Evolutionary conservation across 2,797 vertebrate genomes (phyloP).

Genomic region (Pipistrellus kuhlii): DNA sequence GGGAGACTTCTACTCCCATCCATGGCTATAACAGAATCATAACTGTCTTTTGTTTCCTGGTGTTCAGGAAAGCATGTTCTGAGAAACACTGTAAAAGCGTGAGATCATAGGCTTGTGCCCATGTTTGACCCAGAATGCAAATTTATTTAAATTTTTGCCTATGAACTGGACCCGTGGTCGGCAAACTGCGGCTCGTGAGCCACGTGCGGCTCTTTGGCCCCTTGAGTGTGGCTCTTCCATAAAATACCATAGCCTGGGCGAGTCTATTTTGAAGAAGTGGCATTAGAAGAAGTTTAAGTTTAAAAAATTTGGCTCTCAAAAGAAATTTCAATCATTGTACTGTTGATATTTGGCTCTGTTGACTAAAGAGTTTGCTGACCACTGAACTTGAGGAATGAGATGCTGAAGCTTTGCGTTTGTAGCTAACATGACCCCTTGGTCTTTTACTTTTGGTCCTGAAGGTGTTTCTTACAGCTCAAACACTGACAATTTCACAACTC

Average conservation of each 20-base stretch:
- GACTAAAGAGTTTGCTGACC: no score
- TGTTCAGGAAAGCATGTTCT: not conserved
- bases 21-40: not conserved
- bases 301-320: no score
- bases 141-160: constrained; percentile 37
- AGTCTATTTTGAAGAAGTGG: no score
- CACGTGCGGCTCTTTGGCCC: no score
- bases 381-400: not conserved
- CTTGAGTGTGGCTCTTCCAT: no score
- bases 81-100: not conserved
- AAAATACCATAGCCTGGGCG: no score
- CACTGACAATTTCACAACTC: not conserved
- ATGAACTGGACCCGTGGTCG: not conserved
- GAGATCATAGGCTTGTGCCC: not conserved
- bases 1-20: not conserved
- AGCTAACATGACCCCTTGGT: not conserved
- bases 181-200: no score
- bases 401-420: not conserved
- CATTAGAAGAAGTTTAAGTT: no score
- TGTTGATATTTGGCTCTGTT: no score
- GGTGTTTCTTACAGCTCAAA: constrained; percentile 33
- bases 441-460: not conserved
- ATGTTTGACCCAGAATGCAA: not conserved
- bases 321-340: no score
- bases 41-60: constrained; percentile 22